These are phyloP conservation scores for Ahaetulla prasina DNA, from an alignment of 2,113 vertebrate species.

Conservation along the genomic window DNA sequence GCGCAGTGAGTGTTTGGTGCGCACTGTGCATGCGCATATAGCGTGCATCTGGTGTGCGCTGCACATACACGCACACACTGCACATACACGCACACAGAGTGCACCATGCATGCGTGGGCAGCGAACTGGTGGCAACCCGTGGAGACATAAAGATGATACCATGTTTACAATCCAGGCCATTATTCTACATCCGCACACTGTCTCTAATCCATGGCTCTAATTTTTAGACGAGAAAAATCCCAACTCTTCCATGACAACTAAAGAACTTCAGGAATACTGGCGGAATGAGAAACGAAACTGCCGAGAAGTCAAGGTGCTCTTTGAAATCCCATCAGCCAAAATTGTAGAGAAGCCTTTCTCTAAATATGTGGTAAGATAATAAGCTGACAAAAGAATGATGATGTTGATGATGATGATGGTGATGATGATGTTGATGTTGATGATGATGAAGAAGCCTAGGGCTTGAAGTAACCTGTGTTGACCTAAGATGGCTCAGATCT, in stretches of 20 bases:
- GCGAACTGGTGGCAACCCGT: too few species aligned
- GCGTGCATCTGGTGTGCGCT: too few species aligned
- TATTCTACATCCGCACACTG: background rate
- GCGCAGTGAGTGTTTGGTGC: too few species aligned
- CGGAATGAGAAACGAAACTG: constrained; percentile 69
- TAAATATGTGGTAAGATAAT: constrained; percentile 84
- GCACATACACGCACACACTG: too few species aligned
- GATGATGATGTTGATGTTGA: background rate
- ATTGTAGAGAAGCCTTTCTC: constrained; percentile 69
- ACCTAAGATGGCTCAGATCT: background rate
- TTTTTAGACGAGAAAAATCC: constrained; percentile 49
- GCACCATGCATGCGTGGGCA: too few species aligned
- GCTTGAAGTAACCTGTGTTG: background rate
- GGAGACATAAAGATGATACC: background rate
- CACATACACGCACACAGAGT: too few species aligned
- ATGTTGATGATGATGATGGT: background rate
- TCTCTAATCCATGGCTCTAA: background rate
- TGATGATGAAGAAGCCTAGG: background rate
- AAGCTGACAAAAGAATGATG: background rate
- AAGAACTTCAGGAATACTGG: constrained; percentile 88
- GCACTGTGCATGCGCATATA: too few species aligned
- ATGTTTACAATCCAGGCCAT: background rate
- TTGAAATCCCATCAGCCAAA: constrained; percentile 81
- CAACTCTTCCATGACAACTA: constrained; percentile 82
- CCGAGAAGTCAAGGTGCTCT: constrained; percentile 77